phyloP scores from a whole-genome alignment of 2,797 vertebrate species.

The Pyrocephalus nanus region DNA sequence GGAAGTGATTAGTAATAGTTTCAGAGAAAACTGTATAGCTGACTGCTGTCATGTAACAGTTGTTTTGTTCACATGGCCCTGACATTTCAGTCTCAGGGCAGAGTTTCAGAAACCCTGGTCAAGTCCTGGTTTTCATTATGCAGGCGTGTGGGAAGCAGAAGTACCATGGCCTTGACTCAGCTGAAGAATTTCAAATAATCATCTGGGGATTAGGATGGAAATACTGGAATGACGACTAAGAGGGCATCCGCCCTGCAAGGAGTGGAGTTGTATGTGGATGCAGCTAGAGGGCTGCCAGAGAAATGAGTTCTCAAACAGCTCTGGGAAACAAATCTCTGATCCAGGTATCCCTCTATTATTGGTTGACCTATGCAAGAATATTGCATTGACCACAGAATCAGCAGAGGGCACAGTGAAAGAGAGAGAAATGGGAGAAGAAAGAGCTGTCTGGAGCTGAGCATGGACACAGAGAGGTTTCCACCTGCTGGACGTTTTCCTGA shows the following conservation, averaged over 20 bases:
- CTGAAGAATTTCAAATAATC: conserved; percentile 36
- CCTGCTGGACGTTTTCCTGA: conserved; percentile 88
- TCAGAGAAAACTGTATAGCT: background rate
- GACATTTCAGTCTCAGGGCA: conserved; percentile 36
- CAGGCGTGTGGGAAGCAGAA: background rate
- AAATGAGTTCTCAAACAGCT: background rate
- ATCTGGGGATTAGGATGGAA: conserved; percentile 23
- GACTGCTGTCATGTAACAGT: background rate
- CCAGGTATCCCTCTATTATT: background rate
- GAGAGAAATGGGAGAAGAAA: background rate
- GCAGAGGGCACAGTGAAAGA: background rate
- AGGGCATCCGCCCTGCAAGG: background rate
- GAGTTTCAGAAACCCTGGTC: conserved; percentile 29
- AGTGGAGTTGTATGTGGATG: background rate
- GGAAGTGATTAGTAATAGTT: conserved; percentile 1
- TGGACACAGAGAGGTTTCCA: conserved; percentile 64
- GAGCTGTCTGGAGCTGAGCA: background rate
- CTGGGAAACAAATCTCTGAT: background rate
- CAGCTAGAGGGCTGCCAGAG: background rate
- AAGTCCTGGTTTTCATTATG: conserved; percentile 42
- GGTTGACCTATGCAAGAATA: background rate
- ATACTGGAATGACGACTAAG: background rate
- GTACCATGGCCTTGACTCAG: conserved; percentile 30
- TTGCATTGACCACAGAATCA: background rate
- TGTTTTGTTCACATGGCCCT: conserved; percentile 15